Conservation (phyloP, 2,113 vertebrate species). For the Hypanus sabinus region DNA sequence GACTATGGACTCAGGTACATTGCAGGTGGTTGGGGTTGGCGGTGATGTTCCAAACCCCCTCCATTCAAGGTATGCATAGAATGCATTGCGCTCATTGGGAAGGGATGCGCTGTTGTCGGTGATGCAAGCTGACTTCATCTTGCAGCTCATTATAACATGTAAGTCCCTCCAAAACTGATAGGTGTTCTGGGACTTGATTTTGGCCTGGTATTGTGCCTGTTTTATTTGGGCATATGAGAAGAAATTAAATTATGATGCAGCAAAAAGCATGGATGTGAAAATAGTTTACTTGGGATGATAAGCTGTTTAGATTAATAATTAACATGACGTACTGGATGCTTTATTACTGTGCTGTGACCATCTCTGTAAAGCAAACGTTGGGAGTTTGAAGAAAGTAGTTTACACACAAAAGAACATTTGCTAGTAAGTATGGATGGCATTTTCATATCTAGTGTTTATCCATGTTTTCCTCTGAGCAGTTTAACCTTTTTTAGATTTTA, state of each 20-base stretch:
- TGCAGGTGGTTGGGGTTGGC: too few species aligned
- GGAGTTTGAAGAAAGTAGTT: background rate
- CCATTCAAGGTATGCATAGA: too few species aligned
- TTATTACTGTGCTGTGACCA: background rate
- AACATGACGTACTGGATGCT: background rate
- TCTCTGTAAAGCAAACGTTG: background rate
- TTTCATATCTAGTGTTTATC: background rate
- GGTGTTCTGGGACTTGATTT: too few species aligned
- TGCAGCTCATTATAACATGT: too few species aligned
- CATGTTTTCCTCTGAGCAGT: background rate
- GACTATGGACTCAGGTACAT: too few species aligned
- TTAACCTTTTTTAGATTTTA: constrained; percentile 2
- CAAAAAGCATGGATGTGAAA: background rate
- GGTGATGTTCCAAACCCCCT: too few species aligned
- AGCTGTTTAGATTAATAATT: background rate
- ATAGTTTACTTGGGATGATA: background rate
- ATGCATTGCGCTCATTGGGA: too few species aligned
- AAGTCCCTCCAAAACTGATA: too few species aligned
- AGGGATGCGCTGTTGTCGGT: too few species aligned
- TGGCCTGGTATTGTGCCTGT: background rate
- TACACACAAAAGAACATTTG: background rate
- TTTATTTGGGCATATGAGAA: too few species aligned
- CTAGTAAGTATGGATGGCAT: background rate
- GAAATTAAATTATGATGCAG: background rate
- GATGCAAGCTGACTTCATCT: too few species aligned